A percentile compares a stretch with the other conserved stretches of the same genome.
phyloP scores from a whole-genome alignment of 2,888 invertebrate genomes.

The Caradrina kadenii region DNA sequence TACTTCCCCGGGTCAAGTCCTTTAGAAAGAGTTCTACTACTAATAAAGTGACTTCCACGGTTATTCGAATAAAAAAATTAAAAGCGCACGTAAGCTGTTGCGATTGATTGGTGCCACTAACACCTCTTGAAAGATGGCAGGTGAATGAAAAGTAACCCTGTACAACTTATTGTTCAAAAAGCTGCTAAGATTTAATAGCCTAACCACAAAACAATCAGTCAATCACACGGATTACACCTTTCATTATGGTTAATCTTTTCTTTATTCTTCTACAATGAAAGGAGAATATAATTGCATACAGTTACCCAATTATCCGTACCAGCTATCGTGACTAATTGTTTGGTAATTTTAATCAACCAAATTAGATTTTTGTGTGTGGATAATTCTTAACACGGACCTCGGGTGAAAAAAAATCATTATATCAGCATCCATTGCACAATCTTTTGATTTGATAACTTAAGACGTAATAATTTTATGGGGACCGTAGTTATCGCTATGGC shows the following conservation, averaged over 20 bases:
- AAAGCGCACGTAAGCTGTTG: too few species aligned
- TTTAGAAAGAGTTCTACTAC: too few species aligned
- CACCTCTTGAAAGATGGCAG: too few species aligned
- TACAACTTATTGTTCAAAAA: too few species aligned
- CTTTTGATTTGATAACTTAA: background rate
- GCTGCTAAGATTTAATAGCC: background rate
- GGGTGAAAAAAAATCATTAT: background rate
- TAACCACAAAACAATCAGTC: background rate
- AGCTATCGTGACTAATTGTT: conserved; percentile 19
- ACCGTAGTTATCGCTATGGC: too few species aligned
- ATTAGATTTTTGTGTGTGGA: conserved; percentile 8
- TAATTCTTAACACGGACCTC: background rate
- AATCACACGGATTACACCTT: background rate
- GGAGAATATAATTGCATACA: conserved; percentile 11
- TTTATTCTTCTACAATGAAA: background rate
- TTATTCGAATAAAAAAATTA: too few species aligned
- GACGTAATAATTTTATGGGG: background rate
- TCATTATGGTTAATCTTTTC: background rate
- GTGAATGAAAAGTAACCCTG: too few species aligned
- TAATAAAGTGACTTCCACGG: too few species aligned
- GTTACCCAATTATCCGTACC: conserved; percentile 3
- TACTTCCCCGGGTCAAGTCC: too few species aligned
- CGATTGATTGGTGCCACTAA: too few species aligned
- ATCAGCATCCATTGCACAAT: background rate
- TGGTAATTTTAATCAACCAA: conserved; percentile 17